Percentiles rank a stretch among this genome's conserved stretches.
These are phyloP conservation scores for Myanophis thanlyinensis DNA, from an alignment of 2,113 vertebrate species.

Conservation along the genomic window DNA sequence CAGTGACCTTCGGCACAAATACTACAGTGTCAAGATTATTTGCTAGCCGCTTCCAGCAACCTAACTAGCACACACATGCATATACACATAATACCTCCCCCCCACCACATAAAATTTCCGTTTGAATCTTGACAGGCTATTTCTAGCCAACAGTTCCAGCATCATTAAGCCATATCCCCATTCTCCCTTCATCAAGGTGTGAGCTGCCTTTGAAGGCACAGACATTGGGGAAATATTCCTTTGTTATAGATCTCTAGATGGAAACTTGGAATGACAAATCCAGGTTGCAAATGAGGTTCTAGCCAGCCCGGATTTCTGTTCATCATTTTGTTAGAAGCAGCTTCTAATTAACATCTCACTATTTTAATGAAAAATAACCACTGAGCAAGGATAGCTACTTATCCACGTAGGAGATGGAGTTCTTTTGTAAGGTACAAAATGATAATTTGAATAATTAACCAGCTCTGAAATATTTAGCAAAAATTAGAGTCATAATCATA, in stretches of 20 bases:
- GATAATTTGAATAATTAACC: constrained; percentile 4
- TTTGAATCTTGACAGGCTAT: too few species aligned
- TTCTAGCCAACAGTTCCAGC: neutral
- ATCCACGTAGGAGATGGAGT: neutral
- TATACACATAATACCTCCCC: too few species aligned
- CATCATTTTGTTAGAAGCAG: neutral
- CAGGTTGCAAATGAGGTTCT: neutral
- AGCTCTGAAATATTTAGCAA: constrained; percentile 6
- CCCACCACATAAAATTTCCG: too few species aligned
- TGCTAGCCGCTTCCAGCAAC: too few species aligned
- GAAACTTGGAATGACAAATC: neutral
- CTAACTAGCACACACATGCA: too few species aligned
- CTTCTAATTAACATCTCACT: neutral
- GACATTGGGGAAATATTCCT: neutral
- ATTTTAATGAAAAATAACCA: neutral
- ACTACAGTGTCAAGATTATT: too few species aligned
- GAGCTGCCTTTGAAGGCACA: neutral
- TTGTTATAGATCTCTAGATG: neutral
- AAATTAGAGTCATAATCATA: neutral
- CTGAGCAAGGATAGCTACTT: neutral
- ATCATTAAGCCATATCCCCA: neutral
- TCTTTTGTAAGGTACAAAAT: constrained; percentile 5
- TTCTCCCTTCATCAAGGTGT: neutral
- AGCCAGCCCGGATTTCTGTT: neutral
- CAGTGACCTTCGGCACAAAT: too few species aligned